A percentile compares a stretch with the other conserved stretches of the same genome.
Evolutionary conservation across 2,888 invertebrate genomes (phyloP).

Genomic region (Agrotis ipsilon): DNA sequence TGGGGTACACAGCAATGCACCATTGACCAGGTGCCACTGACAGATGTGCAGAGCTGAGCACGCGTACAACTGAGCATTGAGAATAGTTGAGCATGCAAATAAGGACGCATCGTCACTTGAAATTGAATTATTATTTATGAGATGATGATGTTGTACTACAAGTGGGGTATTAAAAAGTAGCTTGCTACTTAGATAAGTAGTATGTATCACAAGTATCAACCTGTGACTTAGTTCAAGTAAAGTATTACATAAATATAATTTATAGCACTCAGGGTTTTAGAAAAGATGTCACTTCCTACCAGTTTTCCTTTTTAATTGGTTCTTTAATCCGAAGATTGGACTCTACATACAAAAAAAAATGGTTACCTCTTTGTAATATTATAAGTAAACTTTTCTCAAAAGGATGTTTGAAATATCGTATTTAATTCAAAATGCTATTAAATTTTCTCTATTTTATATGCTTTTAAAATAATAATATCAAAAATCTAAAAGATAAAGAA

Average conservation of each 20-base stretch:
- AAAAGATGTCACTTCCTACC: too few relatives aligned
- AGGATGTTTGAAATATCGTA: too few relatives aligned
- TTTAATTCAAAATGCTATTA: not conserved
- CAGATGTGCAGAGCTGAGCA: slow-evolving; percentile 60
- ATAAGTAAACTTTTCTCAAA: too few relatives aligned
- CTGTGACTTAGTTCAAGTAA: too few relatives aligned
- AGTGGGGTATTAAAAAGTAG: slow-evolving; percentile 27
- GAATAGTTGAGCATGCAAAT: slow-evolving; percentile 57
- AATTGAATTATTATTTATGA: slow-evolving; percentile 25
- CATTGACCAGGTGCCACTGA: slow-evolving; percentile 62
- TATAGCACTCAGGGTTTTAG: too few relatives aligned
- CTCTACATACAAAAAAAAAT: too few relatives aligned
- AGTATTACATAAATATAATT: too few relatives aligned
- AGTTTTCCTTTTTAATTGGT: too few relatives aligned
- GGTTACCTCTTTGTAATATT: too few relatives aligned
- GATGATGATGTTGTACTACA: slow-evolving; percentile 37
- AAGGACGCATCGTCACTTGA: slow-evolving; percentile 33
- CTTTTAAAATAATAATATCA: not conserved
- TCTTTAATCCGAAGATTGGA: too few relatives aligned
- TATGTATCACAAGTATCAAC: too few relatives aligned
- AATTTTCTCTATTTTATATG: not conserved
- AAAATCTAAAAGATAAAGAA: not conserved
- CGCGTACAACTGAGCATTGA: slow-evolving; percentile 13
- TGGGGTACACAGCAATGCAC: slow-evolving; percentile 51
- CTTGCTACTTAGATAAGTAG: not conserved